A percentile compares a stretch with the other conserved stretches of the same genome.
These are phyloP conservation scores for Enteromius argenteus DNA, from an alignment of 2,797 vertebrate species.

Conservation along the genomic window DNA sequence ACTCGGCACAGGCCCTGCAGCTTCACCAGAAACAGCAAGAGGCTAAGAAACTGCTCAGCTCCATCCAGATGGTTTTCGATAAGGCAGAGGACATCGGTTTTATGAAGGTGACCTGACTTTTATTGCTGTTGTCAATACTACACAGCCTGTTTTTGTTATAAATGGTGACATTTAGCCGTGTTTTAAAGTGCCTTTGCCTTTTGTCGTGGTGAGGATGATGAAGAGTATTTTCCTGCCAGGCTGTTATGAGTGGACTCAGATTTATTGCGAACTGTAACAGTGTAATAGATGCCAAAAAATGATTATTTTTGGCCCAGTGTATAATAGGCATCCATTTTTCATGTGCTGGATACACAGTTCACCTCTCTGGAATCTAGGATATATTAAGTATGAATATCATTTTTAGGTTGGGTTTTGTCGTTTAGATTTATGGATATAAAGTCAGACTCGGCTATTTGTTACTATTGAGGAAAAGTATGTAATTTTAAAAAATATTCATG, in stretches of 20 bases:
- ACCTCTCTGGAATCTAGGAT: slow-evolving; percentile 20
- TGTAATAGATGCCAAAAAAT: slow-evolving; percentile 24
- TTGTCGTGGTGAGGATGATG: slow-evolving; percentile 6
- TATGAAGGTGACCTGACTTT: slow-evolving; percentile 86
- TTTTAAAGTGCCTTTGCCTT: slow-evolving; percentile 37
- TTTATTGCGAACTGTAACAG: slow-evolving; percentile 20
- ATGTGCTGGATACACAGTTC: slow-evolving; percentile 19
- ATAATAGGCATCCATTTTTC: slow-evolving; percentile 23
- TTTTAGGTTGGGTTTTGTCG: not conserved
- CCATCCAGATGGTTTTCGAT: slow-evolving; percentile 94
- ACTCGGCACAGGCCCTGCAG: slow-evolving; percentile 91
- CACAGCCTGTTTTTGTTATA: slow-evolving; percentile 31
- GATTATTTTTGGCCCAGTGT: slow-evolving; percentile 15
- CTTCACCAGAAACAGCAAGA: slow-evolving; percentile 96
- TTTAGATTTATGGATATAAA: not conserved
- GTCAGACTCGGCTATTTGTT: not conserved
- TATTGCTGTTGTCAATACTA: slow-evolving; percentile 30
- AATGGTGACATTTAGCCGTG: slow-evolving; percentile 35
- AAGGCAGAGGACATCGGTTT: slow-evolving; percentile 98
- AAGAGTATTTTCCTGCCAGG: slow-evolving; percentile 12
- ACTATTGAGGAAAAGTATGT: not conserved
- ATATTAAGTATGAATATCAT: slow-evolving; percentile 7
- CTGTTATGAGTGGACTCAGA: slow-evolving; percentile 19
- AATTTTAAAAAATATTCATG: not conserved
- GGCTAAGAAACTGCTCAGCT: slow-evolving; percentile 96